phyloP scores from a whole-genome alignment of 2,113 vertebrate genomes.

The Microcebus jonahi region DNA sequence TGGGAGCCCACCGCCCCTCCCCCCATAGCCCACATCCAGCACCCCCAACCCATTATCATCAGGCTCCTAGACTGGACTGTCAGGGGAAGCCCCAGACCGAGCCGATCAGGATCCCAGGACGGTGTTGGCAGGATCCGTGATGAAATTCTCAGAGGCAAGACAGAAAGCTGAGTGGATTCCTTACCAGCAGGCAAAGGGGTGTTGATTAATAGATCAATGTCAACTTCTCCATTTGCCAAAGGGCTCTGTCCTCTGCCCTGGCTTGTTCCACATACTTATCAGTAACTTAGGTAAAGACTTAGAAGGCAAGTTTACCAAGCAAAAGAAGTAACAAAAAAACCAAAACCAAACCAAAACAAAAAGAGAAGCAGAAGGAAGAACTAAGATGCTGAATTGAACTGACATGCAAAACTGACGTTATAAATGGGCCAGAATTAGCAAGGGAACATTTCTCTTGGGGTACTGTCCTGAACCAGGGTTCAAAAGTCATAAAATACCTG shows the following conservation, averaged over 20 bases:
- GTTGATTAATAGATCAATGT: slow-evolving; percentile 78
- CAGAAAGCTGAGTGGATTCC: slow-evolving; percentile 53
- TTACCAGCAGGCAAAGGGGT: slow-evolving; percentile 35
- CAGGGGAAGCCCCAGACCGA: neutral
- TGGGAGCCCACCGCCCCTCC: neutral
- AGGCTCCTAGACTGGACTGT: neutral
- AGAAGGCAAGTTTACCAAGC: neutral
- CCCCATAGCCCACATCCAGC: neutral
- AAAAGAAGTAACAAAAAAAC: neutral
- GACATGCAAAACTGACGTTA: neutral
- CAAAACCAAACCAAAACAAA: accelerated
- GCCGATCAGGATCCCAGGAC: slow-evolving; percentile 25
- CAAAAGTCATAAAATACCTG: slow-evolving; percentile 7
- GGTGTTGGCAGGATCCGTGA: neutral
- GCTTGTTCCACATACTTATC: slow-evolving; percentile 78
- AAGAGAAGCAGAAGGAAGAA: neutral
- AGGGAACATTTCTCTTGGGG: neutral
- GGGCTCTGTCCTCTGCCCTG: slow-evolving; percentile 73
- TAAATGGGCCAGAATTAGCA: neutral
- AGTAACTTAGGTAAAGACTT: slow-evolving; percentile 41
- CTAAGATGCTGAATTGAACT: neutral
- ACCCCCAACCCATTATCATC: neutral
- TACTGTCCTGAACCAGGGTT: neutral
- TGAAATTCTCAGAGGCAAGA: slow-evolving; percentile 58
- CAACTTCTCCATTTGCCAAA: slow-evolving; percentile 68